Evolutionary conservation across 1,140 invertebrate genomes (phyloP).

Genomic region (Saccostrea glomerata): DNA sequence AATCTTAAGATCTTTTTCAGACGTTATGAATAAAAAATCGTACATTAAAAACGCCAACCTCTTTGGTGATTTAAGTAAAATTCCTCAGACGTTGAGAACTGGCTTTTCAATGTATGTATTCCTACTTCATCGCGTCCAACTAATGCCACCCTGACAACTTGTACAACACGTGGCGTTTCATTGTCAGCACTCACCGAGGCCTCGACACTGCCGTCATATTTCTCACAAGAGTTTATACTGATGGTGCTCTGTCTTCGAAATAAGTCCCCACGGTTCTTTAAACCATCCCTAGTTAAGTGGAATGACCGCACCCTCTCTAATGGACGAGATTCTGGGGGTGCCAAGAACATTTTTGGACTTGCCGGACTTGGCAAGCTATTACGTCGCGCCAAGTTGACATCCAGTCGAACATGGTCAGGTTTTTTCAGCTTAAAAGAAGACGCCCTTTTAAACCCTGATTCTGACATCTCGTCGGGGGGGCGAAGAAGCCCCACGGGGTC

Average conservation of each 20-base stretch:
- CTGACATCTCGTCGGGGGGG: not conserved
- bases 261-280: slow-evolving; percentile 23
- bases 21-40: no score
- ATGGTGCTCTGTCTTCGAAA: not conserved
- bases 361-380: slow-evolving; percentile 16
- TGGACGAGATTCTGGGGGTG: not conserved
- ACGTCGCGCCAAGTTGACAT: slow-evolving; percentile 3
- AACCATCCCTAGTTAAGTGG: slow-evolving; percentile 8
- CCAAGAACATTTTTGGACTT: not conserved
- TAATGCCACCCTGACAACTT: not conserved
- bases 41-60: not conserved
- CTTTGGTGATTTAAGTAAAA: not conserved
- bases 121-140: slow-evolving; percentile 15
- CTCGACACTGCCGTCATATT: not conserved
- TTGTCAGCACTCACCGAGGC: not conserved
- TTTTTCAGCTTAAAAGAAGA: slow-evolving; percentile 29
- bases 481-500: not conserved
- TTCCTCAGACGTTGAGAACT: slow-evolving; percentile 32
- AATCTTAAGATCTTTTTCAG: no score
- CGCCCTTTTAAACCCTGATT: not conserved
- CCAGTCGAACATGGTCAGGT: not conserved
- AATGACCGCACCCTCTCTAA: slow-evolving; percentile 33
- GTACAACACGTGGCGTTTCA: not conserved
- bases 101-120: slow-evolving; percentile 31
- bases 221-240: slow-evolving; percentile 7